Conservation (phyloP, 2,113 vertebrate species). For the Dipodomys merriami region DNA sequence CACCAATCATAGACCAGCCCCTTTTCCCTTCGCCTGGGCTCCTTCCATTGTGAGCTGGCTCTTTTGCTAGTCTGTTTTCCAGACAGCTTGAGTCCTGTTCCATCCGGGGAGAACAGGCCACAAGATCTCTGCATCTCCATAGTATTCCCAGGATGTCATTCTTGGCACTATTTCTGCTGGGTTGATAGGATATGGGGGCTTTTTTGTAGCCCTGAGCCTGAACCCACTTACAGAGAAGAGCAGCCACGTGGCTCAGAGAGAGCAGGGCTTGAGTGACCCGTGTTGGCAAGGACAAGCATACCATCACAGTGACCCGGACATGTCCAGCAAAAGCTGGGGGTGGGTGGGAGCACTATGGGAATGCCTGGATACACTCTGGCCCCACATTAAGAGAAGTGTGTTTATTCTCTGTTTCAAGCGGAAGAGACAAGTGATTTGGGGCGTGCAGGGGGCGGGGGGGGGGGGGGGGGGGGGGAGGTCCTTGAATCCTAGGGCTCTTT, state of each 20-base stretch:
- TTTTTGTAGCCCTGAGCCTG: conserved; percentile 72
- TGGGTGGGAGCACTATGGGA: conserved; percentile 77
- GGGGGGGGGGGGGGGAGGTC: neutral
- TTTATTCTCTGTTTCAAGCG: conserved; percentile 63
- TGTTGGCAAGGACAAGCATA: conserved; percentile 86
- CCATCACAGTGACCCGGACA: conserved; percentile 84
- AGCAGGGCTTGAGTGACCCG: conserved; percentile 82
- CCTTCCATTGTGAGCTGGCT: conserved; percentile 62
- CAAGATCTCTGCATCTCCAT: conserved; percentile 73
- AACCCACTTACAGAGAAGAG: conserved; percentile 62
- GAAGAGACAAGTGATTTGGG: conserved; percentile 65
- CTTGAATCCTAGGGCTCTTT: conserved; percentile 9
- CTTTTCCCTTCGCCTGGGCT: conserved; percentile 47
- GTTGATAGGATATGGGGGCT: conserved; percentile 76
- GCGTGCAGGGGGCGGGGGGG: neutral
- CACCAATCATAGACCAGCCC: conserved; percentile 33
- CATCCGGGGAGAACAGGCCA: conserved; percentile 60
- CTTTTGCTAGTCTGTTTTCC: conserved; percentile 73
- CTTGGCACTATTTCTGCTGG: conserved; percentile 76
- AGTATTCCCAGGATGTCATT: conserved; percentile 84
- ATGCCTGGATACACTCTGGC: conserved; percentile 63
- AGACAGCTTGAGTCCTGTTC: conserved; percentile 74
- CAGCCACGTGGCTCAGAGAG: conserved; percentile 78
- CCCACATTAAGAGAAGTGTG: conserved; percentile 76
- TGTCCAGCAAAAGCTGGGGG: conserved; percentile 80